phyloP scores from a whole-genome alignment of 2,797 vertebrate genomes.

The Urophycis tenuis region DNA sequence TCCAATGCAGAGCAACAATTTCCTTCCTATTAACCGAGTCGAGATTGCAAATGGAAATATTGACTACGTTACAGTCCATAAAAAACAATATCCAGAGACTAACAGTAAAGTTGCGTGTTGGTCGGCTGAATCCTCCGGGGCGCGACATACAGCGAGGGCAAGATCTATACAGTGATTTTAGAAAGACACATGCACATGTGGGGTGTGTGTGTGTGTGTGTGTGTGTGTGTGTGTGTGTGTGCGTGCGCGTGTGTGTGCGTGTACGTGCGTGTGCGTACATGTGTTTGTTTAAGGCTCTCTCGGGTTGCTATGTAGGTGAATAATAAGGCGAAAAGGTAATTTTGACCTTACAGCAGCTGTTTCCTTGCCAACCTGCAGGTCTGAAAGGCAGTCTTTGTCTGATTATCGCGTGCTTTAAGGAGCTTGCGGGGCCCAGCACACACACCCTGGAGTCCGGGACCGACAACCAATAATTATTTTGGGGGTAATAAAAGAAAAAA shows the following conservation, averaged over 20 bases:
- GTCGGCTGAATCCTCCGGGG: conserved; percentile 45
- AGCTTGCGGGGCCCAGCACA: background rate
- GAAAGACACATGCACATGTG: conserved; percentile 24
- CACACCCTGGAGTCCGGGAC: background rate
- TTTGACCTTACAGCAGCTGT: conserved; percentile 57
- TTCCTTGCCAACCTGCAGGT: conserved; percentile 51
- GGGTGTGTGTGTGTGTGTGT: conserved; percentile 26
- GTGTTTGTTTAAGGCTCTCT: conserved; percentile 42
- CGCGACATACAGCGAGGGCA: conserved; percentile 15
- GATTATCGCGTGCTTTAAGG: conserved; percentile 25
- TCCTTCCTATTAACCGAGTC: conserved; percentile 33
- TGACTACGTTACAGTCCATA: conserved; percentile 27
- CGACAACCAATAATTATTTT: background rate
- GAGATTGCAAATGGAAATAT: conserved; percentile 15
- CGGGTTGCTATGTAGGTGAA: conserved; percentile 43
- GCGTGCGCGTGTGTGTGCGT: conserved; percentile 10
- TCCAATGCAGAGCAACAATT: conserved; percentile 10
- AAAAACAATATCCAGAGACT: conserved; percentile 55
- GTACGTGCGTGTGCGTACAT: background rate
- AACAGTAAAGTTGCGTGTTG: conserved; percentile 27
- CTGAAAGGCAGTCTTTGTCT: conserved; percentile 58
- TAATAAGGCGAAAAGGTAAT: conserved; percentile 61
- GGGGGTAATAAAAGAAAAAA: background rate
- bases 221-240: conserved; percentile 48
- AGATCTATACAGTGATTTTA: conserved; percentile 34